Evolutionary conservation across 2,113 vertebrate species (phyloP).

Genomic region (Regulus satrapa): DNA sequence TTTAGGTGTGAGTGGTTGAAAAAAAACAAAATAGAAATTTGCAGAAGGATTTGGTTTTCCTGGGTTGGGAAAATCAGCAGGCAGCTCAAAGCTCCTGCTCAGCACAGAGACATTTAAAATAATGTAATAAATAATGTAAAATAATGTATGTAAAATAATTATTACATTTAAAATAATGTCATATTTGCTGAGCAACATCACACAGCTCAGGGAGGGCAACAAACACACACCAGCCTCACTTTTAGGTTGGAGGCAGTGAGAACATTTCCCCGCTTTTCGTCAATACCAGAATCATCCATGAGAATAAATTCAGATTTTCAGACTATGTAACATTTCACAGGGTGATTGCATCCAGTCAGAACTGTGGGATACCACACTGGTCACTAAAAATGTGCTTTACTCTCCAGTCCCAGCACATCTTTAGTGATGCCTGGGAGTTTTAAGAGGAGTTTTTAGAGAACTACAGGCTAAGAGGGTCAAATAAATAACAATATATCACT

Average conservation of each 20-base stretch:
- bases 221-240: background rate
- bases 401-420: background rate
- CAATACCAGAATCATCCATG: background rate
- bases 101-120: background rate
- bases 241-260: rapidly evolving
- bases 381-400: background rate
- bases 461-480: background rate
- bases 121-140: too few relatives aligned
- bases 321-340: background rate
- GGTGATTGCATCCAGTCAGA: rapidly evolving
- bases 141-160: too few relatives aligned
- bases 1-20: background rate
- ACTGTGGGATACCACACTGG: rapidly evolving
- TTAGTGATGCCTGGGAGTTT: rapidly evolving
- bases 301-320: background rate
- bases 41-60: background rate
- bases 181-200: background rate
- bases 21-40: background rate
- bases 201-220: background rate
- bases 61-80: too few relatives aligned
- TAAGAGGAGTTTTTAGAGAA: background rate
- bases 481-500: background rate
- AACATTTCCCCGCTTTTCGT: background rate
- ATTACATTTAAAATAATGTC: rapidly evolving
- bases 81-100: background rate